Evolutionary conservation across 2,113 vertebrate genomes (phyloP).

Genomic region (Gavia stellata): DNA sequence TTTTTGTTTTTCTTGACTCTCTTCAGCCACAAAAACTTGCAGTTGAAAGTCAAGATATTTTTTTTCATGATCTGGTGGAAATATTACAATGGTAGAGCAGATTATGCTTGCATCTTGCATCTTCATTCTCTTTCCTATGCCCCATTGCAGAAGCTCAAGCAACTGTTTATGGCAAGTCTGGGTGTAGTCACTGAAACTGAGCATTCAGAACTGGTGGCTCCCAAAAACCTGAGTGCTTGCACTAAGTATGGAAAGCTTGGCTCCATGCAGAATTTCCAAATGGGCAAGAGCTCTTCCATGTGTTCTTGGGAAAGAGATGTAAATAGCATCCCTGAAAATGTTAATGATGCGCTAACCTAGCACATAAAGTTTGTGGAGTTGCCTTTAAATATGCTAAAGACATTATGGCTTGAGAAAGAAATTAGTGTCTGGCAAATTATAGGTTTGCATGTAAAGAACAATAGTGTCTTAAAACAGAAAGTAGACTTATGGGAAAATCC

Average conservation of each 20-base stretch:
- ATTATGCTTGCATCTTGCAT: not conserved
- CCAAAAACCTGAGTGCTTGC: not conserved
- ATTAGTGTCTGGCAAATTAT: constrained; percentile 21
- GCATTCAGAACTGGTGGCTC: not conserved
- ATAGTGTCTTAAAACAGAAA: constrained; percentile 14
- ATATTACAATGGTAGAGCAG: not conserved
- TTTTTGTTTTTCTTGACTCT: not conserved
- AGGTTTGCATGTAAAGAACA: constrained; percentile 44
- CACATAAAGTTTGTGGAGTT: constrained; percentile 20
- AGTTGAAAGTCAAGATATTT: not conserved
- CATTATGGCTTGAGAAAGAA: constrained; percentile 30
- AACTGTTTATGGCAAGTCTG: not conserved
- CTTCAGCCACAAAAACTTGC: not conserved
- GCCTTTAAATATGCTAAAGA: constrained; percentile 43
- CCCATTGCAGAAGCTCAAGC: not conserved
- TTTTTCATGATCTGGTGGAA: not conserved
- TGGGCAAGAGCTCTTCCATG: constrained; percentile 19
- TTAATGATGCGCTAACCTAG: constrained; percentile 33
- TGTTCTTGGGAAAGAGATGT: constrained; percentile 9
- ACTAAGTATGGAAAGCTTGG: constrained; percentile 1
- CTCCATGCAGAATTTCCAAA: not conserved
- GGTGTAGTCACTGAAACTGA: not conserved
- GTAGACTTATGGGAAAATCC: not conserved
- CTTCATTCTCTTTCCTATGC: not conserved
- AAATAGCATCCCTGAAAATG: constrained; percentile 35